Conservation (phyloP, 1,140 invertebrate species). For the Archegozetes longisetosus region DNA sequence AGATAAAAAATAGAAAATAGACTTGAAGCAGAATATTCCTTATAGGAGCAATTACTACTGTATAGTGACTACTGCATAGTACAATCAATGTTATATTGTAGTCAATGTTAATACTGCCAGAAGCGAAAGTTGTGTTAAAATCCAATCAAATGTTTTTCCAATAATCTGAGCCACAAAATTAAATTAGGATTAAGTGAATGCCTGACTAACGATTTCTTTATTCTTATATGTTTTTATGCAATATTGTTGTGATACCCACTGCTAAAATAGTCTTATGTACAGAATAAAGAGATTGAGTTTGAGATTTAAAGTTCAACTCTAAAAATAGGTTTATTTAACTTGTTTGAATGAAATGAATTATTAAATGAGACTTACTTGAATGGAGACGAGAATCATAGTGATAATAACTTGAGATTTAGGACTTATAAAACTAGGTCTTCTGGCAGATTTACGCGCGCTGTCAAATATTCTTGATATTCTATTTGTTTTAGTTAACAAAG, state of each 20-base stretch:
- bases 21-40: too few relatives aligned
- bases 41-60: too few relatives aligned
- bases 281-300: too few relatives aligned
- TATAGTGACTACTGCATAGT: too few relatives aligned
- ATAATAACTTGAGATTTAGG: slow-evolving; percentile 56
- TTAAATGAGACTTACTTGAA: slow-evolving; percentile 30
- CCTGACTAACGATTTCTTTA: neutral
- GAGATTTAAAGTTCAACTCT: slow-evolving; percentile 23
- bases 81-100: too few relatives aligned
- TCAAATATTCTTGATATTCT: slow-evolving; percentile 79
- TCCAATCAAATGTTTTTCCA: neutral
- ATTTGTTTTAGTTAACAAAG: slow-evolving; percentile 78
- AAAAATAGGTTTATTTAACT: slow-evolving; percentile 10
- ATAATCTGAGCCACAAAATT: neutral
- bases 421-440: slow-evolving; percentile 76
- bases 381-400: slow-evolving; percentile 41
- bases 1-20: too few relatives aligned
- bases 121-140: neutral
- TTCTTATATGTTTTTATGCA: neutral
- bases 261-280: too few relatives aligned
- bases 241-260: too few relatives aligned
- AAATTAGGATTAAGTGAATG: neutral
- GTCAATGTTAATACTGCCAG: neutral
- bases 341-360: neutral
- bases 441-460: slow-evolving; percentile 66